A percentile compares a stretch with the other conserved stretches of the same genome.
These are phyloP conservation scores for Flexamia atlantica DNA, from an alignment of 2,888 invertebrate genomes.

Conservation along the genomic window DNA sequence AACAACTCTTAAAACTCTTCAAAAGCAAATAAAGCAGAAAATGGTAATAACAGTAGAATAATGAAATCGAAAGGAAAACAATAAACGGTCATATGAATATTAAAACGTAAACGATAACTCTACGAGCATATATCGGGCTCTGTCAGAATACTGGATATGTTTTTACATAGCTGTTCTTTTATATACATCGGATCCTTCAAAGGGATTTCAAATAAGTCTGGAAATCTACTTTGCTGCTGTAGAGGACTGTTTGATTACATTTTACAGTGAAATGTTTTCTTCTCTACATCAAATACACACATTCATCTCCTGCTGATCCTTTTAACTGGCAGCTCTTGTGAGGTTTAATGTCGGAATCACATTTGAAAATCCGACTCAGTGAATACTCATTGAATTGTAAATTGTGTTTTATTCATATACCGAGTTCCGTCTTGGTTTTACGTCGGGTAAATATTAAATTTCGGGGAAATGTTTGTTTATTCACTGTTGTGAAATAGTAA, in stretches of 20 bases:
- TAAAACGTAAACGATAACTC: slow-evolving; percentile 46
- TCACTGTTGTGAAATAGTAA: neutral
- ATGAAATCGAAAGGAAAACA: slow-evolving; percentile 42
- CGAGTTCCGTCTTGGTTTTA: slow-evolving; percentile 18
- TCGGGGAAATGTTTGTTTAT: neutral
- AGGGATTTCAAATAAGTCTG: slow-evolving; percentile 59
- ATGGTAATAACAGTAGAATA: slow-evolving; percentile 20
- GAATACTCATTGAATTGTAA: slow-evolving; percentile 46
- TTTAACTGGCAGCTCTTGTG: slow-evolving; percentile 51
- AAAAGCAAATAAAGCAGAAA: too few species aligned
- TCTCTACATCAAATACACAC: slow-evolving; percentile 51
- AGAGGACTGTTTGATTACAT: slow-evolving; percentile 55
- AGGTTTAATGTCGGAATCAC: slow-evolving; percentile 55
- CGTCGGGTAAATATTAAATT: slow-evolving; percentile 5
- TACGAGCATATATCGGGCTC: slow-evolving; percentile 42
- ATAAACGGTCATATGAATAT: slow-evolving; percentile 40
- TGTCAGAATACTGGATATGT: slow-evolving; percentile 51
- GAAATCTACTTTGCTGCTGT: slow-evolving; percentile 53
- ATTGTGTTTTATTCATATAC: slow-evolving; percentile 41
- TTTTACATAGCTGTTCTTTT: slow-evolving; percentile 50
- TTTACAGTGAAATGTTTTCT: slow-evolving; percentile 59
- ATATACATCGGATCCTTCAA: slow-evolving; percentile 53
- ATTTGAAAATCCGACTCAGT: slow-evolving; percentile 37
- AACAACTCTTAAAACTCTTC: too few species aligned
- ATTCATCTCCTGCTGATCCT: slow-evolving; percentile 44